Percentiles rank a stretch among this genome's conserved stretches.
Conservation (phyloP, 2,113 vertebrate species). For the Semnopithecus entellus region DNA sequence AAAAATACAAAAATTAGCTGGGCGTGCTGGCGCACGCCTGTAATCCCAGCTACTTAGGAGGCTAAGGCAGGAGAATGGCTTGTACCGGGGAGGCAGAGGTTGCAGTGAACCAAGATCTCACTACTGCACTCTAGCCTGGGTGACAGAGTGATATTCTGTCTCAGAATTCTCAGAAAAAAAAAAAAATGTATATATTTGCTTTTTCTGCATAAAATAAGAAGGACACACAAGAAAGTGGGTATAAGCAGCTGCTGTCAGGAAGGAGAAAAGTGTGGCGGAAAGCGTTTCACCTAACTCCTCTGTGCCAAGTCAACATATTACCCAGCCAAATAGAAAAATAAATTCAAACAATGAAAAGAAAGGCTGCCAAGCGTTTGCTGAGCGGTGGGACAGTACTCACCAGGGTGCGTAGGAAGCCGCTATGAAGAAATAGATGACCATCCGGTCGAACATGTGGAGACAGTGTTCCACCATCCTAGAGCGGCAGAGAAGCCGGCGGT, state of each 20-base stretch:
- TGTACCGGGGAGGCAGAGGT: too few relatives aligned
- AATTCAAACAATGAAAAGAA: accelerated
- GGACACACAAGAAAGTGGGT: not conserved
- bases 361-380: accelerated
- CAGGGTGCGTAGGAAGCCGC: conserved; percentile 94
- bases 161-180: too few relatives aligned
- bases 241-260: not conserved
- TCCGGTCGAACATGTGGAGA: conserved; percentile 95
- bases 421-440: conserved; percentile 98
- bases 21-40: accelerated
- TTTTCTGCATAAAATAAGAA: not conserved
- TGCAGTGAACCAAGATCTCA: too few relatives aligned
- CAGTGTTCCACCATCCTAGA: conserved; percentile 91
- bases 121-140: too few relatives aligned
- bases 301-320: accelerated
- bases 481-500: not conserved
- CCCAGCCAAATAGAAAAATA: accelerated
- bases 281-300: accelerated
- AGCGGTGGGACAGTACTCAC: conserved; percentile 81
- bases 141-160: too few relatives aligned
- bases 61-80: too few relatives aligned
- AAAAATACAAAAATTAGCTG: too few relatives aligned
- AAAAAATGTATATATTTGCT: not conserved
- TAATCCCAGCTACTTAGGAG: too few relatives aligned
- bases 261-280: accelerated